Conservation (phyloP, 1,140 invertebrate species). For the Zaprionus taronus region DNA sequence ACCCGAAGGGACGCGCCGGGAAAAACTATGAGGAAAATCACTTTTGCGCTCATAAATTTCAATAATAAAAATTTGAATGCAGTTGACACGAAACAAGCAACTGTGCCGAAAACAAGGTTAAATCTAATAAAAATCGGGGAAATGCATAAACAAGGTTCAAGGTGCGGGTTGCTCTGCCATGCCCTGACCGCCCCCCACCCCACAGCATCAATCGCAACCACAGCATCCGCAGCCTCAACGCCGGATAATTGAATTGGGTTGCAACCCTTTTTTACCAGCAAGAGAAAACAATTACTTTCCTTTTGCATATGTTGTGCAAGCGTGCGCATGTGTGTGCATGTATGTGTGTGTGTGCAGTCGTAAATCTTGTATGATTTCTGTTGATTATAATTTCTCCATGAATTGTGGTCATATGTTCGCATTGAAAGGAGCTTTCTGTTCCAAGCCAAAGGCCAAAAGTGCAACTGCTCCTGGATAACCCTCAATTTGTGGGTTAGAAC, state of each 20-base stretch:
- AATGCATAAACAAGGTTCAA: constrained; percentile 76
- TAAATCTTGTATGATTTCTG: constrained; percentile 33
- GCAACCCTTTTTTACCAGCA: constrained; percentile 61
- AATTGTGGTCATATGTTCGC: constrained; percentile 57
- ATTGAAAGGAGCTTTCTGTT: background rate
- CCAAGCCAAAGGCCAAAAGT: constrained; percentile 1
- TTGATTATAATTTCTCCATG: constrained; percentile 41
- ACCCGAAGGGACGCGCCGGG: constrained; percentile 28
- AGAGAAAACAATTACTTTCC: constrained; percentile 35
- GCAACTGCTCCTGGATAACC: constrained; percentile 3
- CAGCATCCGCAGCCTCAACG: constrained; percentile 27
- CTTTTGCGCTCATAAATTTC: constrained; percentile 82
- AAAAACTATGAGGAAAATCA: constrained; percentile 81
- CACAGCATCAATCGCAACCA: constrained; percentile 9
- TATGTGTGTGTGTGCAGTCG: constrained; percentile 11
- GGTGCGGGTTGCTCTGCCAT: constrained; percentile 58
- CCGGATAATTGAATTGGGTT: constrained; percentile 71
- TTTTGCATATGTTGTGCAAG: constrained; percentile 64
- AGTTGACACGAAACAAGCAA: constrained; percentile 75
- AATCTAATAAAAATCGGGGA: constrained; percentile 71
- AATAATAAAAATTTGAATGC: constrained; percentile 83
- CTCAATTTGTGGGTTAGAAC: background rate
- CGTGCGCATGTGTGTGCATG: background rate
- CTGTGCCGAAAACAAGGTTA: constrained; percentile 68
- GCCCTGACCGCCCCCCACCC: background rate